Evolutionary conservation across 2,888 invertebrate species (phyloP).

Genomic region (Phalangium opilio): DNA sequence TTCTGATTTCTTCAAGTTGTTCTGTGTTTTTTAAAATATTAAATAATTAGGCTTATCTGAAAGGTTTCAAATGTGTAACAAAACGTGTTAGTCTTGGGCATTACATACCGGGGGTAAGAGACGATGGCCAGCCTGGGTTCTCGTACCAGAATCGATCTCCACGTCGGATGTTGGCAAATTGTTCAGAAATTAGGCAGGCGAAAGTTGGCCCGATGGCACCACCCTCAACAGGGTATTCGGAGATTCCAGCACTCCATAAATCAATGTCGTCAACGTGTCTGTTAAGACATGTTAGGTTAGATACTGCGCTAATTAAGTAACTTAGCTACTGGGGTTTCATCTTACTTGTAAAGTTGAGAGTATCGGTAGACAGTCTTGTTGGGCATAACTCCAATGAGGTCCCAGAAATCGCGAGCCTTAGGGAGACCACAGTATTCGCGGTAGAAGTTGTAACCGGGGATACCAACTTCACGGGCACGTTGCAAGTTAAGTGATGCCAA

Average conservation of each 20-base stretch:
- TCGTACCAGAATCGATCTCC: slow-evolving; percentile 88
- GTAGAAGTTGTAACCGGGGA: slow-evolving; percentile 28
- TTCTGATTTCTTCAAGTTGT: slow-evolving; percentile 66
- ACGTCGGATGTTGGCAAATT: slow-evolving; percentile 65
- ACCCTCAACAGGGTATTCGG: slow-evolving; percentile 72
- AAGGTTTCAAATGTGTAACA: no score
- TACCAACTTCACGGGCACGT: slow-evolving; percentile 24
- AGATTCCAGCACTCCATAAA: slow-evolving; percentile 86
- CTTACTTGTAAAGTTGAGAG: slow-evolving; percentile 20
- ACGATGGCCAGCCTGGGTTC: slow-evolving; percentile 74
- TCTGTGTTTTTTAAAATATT: slow-evolving; percentile 32
- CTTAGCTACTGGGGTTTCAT: neutral
- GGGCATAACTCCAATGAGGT: slow-evolving; percentile 22
- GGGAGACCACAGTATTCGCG: slow-evolving; percentile 28
- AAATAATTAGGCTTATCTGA: no score
- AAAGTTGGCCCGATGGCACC: slow-evolving; percentile 89
- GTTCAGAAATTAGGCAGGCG: slow-evolving; percentile 75
- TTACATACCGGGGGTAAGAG: slow-evolving; percentile 28
- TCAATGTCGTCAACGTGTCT: slow-evolving; percentile 82
- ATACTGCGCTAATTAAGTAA: neutral
- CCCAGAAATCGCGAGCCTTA: slow-evolving; percentile 21
- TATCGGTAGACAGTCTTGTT: slow-evolving; percentile 24
- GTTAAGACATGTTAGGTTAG: slow-evolving; percentile 7
- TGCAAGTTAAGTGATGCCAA: slow-evolving; percentile 24
- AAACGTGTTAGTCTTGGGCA: no score